These are phyloP conservation scores for Hybos culiciformis DNA, from an alignment of 2,888 invertebrate genomes.

Conservation along the genomic window DNA sequence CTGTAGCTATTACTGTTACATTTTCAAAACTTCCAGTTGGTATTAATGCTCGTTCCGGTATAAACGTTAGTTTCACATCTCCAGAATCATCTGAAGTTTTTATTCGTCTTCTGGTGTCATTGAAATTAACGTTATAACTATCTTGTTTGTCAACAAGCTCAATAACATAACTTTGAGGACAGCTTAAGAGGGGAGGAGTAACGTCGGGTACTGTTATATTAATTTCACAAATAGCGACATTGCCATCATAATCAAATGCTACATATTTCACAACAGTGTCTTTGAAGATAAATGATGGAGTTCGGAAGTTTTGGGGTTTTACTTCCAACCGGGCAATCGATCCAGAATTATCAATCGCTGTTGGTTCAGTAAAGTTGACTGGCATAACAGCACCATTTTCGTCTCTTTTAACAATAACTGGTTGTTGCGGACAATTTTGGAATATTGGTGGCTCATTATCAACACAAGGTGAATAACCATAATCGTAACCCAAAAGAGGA, in stretches of 20 bases:
- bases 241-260: slow-evolving; percentile 94
- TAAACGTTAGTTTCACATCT: slow-evolving; percentile 67
- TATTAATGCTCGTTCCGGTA: slow-evolving; percentile 72
- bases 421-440: slow-evolving; percentile 90
- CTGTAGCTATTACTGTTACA: slow-evolving; percentile 78
- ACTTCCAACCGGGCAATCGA: slow-evolving; percentile 86
- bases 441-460: slow-evolving; percentile 94
- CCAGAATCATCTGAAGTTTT: slow-evolving; percentile 81
- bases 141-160: slow-evolving; percentile 82
- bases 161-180: slow-evolving; percentile 88
- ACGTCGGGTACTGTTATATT: slow-evolving; percentile 90
- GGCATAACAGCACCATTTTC: slow-evolving; percentile 78
- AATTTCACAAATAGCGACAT: slow-evolving; percentile 93
- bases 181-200: slow-evolving; percentile 77
- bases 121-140: slow-evolving; percentile 81
- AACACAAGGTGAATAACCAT: slow-evolving; percentile 86
- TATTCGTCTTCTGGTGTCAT: slow-evolving; percentile 71
- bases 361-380: slow-evolving; percentile 86
- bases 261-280: slow-evolving; percentile 89
- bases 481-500: slow-evolving; percentile 80
- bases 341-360: slow-evolving; percentile 90
- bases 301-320: slow-evolving; percentile 80
- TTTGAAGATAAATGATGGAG: slow-evolving; percentile 75
- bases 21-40: slow-evolving; percentile 80
- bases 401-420: slow-evolving; percentile 78